A percentile compares a stretch with the other conserved stretches of the same genome.
phyloP scores from a whole-genome alignment of 2,797 vertebrate species.

The Paramormyrops hopkinsi region DNA sequence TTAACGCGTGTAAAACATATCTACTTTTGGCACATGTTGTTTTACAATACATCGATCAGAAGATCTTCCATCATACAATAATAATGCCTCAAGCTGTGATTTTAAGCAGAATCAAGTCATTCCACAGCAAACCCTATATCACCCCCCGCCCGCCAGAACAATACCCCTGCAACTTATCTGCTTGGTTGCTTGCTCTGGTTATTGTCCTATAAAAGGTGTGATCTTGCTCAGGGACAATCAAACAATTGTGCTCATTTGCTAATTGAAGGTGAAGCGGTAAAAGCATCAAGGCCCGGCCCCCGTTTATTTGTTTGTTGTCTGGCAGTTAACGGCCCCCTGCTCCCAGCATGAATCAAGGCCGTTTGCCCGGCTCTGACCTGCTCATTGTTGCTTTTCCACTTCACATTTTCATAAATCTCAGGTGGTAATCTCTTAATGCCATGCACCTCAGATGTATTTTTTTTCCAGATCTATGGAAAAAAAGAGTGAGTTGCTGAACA shows the following conservation, averaged over 20 bases:
- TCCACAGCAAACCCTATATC: conserved; percentile 32
- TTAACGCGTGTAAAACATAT: neutral
- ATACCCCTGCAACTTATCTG: conserved; percentile 52
- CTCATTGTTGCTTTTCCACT: conserved; percentile 86
- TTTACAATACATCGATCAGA: neutral
- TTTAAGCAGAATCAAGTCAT: conserved; percentile 16
- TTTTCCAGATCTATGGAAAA: conserved; percentile 55
- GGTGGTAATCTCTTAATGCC: conserved; percentile 79
- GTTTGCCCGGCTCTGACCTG: conserved; percentile 54
- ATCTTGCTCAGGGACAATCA: conserved; percentile 62
- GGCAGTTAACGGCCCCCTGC: conserved; percentile 68
- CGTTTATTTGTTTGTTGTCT: conserved; percentile 75
- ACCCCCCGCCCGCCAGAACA: conserved; percentile 40
- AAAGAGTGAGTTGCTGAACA: conserved; percentile 70
- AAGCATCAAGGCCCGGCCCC: conserved; percentile 72
- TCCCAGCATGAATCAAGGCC: conserved; percentile 61
- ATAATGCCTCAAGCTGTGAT: neutral
- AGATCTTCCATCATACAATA: neutral
- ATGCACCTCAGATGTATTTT: conserved; percentile 58
- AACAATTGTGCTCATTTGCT: conserved; percentile 75
- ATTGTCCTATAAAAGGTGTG: conserved; percentile 50
- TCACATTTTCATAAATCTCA: conserved; percentile 88
- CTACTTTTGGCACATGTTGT: neutral
- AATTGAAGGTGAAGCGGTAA: conserved; percentile 84
- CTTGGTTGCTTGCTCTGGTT: conserved; percentile 33